Conservation (phyloP, 2,888 invertebrate species). For the Drosophila limbata region DNA sequence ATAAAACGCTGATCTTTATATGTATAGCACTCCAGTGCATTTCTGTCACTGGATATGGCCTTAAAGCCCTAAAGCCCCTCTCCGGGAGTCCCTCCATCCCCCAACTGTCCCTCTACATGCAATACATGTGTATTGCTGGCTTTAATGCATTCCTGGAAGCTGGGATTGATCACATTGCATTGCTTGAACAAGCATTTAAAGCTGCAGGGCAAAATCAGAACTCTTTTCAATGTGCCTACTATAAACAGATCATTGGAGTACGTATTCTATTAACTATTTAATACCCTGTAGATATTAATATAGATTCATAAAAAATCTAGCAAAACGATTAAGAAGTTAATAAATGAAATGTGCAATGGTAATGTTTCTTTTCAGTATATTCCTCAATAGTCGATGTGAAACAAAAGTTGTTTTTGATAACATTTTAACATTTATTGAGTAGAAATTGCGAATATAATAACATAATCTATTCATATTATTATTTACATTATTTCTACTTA, state of each 20-base stretch:
- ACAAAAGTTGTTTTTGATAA: no score
- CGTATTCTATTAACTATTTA: not conserved
- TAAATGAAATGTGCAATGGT: no score
- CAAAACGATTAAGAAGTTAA: no score
- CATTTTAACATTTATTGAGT: no score
- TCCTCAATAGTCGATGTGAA: no score
- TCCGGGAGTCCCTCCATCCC: not conserved
- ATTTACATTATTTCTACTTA: no score
- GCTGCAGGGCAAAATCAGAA: not conserved
- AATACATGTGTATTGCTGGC: not conserved
- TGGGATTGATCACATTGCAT: conserved; percentile 13
- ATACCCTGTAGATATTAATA: not conserved
- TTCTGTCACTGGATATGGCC: conserved; percentile 42
- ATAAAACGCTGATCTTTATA: conserved; percentile 82
- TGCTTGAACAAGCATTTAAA: conserved; percentile 15
- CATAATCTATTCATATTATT: no score
- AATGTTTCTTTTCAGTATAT: no score
- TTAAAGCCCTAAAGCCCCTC: conserved; percentile 4
- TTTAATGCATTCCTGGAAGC: conserved; percentile 55
- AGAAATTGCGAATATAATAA: no score
- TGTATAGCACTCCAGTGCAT: conserved; percentile 46
- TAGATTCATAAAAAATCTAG: not conserved
- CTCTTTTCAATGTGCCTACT: conserved; percentile 1
- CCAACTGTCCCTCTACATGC: not conserved
- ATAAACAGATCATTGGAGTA: not conserved